phyloP scores from a whole-genome alignment of 1,140 invertebrate species.

The Formica selysi region DNA sequence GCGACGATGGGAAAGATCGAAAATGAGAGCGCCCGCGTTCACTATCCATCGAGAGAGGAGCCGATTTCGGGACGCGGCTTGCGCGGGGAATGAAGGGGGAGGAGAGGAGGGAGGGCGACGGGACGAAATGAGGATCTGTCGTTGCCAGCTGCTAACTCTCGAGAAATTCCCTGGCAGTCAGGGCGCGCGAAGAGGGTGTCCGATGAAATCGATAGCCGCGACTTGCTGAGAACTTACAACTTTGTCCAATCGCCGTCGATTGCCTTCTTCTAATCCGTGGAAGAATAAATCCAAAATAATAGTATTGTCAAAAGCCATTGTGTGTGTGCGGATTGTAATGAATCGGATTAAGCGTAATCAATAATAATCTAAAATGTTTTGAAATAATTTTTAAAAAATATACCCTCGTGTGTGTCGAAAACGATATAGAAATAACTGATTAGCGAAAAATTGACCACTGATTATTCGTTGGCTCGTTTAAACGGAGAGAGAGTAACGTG shows the following conservation, averaged over 20 bases:
- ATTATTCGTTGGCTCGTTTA: slow-evolving; percentile 39
- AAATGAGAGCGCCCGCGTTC: slow-evolving; percentile 32
- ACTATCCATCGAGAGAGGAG: slow-evolving; percentile 25
- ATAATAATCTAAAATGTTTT: neutral
- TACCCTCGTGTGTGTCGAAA: neutral
- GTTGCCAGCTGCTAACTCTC: slow-evolving; percentile 82
- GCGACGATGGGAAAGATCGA: slow-evolving; percentile 56
- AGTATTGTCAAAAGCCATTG: neutral
- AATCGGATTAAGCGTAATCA: neutral
- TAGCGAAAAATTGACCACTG: slow-evolving; percentile 16
- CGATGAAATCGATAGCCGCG: slow-evolving; percentile 83
- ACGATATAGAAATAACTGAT: neutral
- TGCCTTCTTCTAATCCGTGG: neutral
- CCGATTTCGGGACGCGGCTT: slow-evolving; percentile 49
- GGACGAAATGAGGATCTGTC: slow-evolving; percentile 84
- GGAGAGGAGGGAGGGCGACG: slow-evolving; percentile 55
- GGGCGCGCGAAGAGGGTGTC: slow-evolving; percentile 74
- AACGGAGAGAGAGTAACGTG: neutral
- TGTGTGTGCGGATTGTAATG: neutral
- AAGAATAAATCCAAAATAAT: slow-evolving; percentile 28
- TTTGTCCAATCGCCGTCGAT: slow-evolving; percentile 39
- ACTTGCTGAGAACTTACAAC: slow-evolving; percentile 61
- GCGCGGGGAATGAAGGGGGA: neutral
- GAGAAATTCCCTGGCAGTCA: slow-evolving; percentile 84
- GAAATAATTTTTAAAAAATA: neutral